A percentile compares a stretch with the other conserved stretches of the same genome.
Conservation (phyloP, 2,113 vertebrate species). For the Forbesichthys papilliferus region DNA sequence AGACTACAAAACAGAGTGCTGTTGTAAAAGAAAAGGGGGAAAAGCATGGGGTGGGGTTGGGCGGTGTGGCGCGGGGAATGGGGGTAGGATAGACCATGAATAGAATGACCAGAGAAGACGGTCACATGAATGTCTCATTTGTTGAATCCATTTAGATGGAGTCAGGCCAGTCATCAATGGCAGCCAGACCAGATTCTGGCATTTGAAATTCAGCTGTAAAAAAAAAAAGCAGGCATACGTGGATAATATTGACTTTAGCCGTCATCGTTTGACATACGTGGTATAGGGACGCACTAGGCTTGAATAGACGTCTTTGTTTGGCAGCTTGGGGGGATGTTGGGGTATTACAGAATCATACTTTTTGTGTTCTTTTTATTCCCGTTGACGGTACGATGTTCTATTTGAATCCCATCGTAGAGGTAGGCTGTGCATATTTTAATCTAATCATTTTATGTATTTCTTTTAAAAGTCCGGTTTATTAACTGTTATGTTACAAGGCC, state of each 20-base stretch:
- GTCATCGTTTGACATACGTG: slow-evolving; percentile 34
- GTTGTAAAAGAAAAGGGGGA: not conserved
- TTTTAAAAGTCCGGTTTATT: no score
- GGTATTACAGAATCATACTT: slow-evolving; percentile 25
- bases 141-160: slow-evolving; percentile 11
- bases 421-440: no score
- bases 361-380: slow-evolving; percentile 19
- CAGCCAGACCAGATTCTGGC: slow-evolving; percentile 22
- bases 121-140: slow-evolving; percentile 42
- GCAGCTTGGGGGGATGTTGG: not conserved
- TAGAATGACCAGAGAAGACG: not conserved
- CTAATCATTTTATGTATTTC: no score
- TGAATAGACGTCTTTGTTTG: slow-evolving; percentile 62
- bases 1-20: no score
- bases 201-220: slow-evolving; percentile 16
- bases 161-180: slow-evolving; percentile 20
- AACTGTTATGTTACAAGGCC: no score
- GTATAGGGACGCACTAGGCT: slow-evolving; percentile 14
- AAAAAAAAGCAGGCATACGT: slow-evolving; percentile 4
- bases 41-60: not conserved
- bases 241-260: slow-evolving; percentile 48
- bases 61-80: no score
- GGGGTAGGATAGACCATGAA: no score
- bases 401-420: no score
- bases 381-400: not conserved